Conservation (phyloP, 2,888 invertebrate genomes). For the Allophyes oxyacanthae region DNA sequence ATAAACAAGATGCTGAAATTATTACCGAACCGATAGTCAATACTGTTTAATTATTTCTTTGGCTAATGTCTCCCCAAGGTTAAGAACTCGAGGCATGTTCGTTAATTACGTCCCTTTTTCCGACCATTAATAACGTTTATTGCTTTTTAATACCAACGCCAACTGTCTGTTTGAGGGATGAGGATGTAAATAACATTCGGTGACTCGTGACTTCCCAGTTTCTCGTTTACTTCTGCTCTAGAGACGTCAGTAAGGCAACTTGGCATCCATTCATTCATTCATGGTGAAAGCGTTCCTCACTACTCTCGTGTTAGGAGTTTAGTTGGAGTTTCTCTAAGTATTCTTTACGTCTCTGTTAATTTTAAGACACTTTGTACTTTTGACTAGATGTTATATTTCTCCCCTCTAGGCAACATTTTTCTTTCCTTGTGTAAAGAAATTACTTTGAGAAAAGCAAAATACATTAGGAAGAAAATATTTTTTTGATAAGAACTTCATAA, state of each 20-base stretch:
- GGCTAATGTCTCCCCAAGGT: constrained; percentile 18
- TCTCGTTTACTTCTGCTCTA: constrained; percentile 3
- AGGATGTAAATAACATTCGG: constrained; percentile 39
- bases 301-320: too few species aligned
- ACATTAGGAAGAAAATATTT: too few species aligned
- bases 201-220: constrained; percentile 36
- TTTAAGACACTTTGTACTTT: too few species aligned
- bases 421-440: too few species aligned
- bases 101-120: constrained; percentile 62
- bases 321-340: too few species aligned
- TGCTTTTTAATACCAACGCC: constrained; percentile 57
- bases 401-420: too few species aligned
- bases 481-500: too few species aligned
- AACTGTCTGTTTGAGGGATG: constrained; percentile 35
- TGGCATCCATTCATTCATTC: background rate
- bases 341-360: too few species aligned
- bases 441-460: too few species aligned
- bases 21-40: constrained; percentile 9
- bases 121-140: constrained; percentile 67
- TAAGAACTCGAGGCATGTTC: constrained; percentile 21
- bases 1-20: constrained; percentile 3
- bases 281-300: constrained; percentile 9
- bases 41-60: constrained; percentile 26
- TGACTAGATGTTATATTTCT: too few species aligned
- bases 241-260: background rate